Percentiles rank a stretch among this genome's conserved stretches.
These are phyloP conservation scores for Phocides pigmalion DNA, from an alignment of 1,140 invertebrate genomes.

Conservation along the genomic window DNA sequence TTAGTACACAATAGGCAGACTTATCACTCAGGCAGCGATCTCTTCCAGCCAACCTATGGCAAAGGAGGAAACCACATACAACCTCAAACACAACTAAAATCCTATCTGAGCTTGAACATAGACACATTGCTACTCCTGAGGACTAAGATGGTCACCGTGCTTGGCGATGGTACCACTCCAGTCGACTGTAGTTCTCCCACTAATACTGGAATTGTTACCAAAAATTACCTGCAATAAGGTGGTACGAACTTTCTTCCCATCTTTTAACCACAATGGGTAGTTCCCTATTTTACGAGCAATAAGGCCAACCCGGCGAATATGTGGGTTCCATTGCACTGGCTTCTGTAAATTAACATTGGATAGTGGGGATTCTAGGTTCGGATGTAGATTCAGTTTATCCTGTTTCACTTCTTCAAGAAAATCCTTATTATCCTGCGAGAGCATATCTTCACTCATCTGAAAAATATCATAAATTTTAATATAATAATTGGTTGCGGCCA, in stretches of 20 bases:
- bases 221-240: constrained; percentile 93
- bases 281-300: constrained; percentile 97
- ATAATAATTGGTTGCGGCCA: no score
- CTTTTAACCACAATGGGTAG: constrained; percentile 95
- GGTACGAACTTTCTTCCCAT: constrained; percentile 90
- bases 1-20: no score
- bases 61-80: no score
- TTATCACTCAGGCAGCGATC: no score
- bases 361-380: constrained; percentile 63
- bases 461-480: constrained; percentile 38
- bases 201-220: constrained; percentile 1
- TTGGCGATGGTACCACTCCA: no score
- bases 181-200: no score
- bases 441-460: constrained; percentile 87
- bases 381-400: constrained; percentile 84
- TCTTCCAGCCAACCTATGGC: no score
- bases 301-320: constrained; percentile 90
- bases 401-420: constrained; percentile 92
- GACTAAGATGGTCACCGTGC: no score
- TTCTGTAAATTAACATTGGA: constrained; percentile 84
- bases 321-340: constrained; percentile 85
- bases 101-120: no score
- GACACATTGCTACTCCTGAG: no score
- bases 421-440: constrained; percentile 91
- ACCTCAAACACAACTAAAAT: no score